Conservation (phyloP, 1,140 invertebrate species). For the Neocloeon triangulifer region DNA sequence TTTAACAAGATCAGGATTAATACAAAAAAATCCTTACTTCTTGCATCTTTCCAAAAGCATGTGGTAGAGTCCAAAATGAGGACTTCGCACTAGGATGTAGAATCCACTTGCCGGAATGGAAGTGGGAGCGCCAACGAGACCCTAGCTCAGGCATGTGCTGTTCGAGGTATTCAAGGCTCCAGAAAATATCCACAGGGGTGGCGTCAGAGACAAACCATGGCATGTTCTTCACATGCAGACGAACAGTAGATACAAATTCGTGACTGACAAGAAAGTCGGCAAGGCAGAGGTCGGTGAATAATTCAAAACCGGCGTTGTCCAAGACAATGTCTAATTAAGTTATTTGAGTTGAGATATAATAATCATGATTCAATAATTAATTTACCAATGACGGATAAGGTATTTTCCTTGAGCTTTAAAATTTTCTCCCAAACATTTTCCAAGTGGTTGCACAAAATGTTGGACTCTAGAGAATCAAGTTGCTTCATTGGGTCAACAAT, state of each 20-base stretch:
- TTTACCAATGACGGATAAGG: too few species aligned
- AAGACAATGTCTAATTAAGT: slow-evolving; percentile 46
- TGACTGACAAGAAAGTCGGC: slow-evolving; percentile 50
- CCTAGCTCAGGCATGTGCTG: slow-evolving; percentile 14
- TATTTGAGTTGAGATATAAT: too few species aligned
- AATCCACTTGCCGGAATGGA: slow-evolving; percentile 7
- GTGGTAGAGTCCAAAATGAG: slow-evolving; percentile 73
- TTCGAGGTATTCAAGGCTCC: slow-evolving; percentile 22
- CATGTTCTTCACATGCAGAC: slow-evolving; percentile 71
- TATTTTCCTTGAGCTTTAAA: too few species aligned
- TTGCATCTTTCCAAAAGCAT: slow-evolving; percentile 59
- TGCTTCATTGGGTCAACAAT: slow-evolving; percentile 32
- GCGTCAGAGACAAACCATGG: slow-evolving; percentile 97
- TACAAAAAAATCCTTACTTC: too few species aligned
- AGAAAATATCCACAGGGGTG: slow-evolving; percentile 49
- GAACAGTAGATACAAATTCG: slow-evolving; percentile 40
- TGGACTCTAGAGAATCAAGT: slow-evolving; percentile 34
- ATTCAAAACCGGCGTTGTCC: slow-evolving; percentile 88
- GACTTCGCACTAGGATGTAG: slow-evolving; percentile 21
- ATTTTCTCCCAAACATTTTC: slow-evolving; percentile 27
- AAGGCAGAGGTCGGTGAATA: slow-evolving; percentile 75
- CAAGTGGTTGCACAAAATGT: slow-evolving; percentile 46
- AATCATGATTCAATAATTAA: too few species aligned
- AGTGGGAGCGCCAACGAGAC: slow-evolving; percentile 14
- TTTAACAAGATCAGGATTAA: too few species aligned